Percentiles rank a stretch among this genome's conserved stretches.
These are phyloP conservation scores for Galaxea fascicularis DNA, from an alignment of 92 coral and sea anemone genomes.

Conservation along the genomic window DNA sequence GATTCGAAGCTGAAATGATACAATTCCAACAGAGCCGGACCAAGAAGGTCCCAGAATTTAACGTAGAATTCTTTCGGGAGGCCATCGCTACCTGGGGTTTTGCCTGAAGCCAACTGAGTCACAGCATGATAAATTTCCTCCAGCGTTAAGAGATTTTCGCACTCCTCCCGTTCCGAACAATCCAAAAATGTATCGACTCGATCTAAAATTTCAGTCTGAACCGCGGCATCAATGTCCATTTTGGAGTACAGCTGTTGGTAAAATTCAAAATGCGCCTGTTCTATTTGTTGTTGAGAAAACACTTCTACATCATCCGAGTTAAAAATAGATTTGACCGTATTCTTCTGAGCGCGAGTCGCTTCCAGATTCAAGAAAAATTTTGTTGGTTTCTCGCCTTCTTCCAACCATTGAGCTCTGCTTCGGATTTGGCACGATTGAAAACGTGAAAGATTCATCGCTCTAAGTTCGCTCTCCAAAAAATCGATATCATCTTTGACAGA, in stretches of 20 bases:
- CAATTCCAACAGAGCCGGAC: not conserved
- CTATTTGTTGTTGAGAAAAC: not conserved
- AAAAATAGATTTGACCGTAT: not conserved
- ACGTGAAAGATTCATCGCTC: not conserved
- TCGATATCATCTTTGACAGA: not conserved
- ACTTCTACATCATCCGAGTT: not conserved
- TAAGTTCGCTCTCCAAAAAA: not conserved
- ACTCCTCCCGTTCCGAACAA: too few species aligned
- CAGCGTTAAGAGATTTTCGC: not conserved
- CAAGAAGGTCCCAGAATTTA: conserved; percentile 1
- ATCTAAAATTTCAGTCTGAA: too few species aligned
- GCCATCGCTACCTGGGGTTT: not conserved
- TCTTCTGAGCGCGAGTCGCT: not conserved
- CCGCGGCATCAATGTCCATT: not conserved
- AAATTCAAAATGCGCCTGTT: conserved; percentile 3
- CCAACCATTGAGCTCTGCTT: conserved; percentile 37
- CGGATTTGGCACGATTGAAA: not conserved
- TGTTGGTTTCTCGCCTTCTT: conserved; percentile 27
- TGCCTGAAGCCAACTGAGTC: not conserved
- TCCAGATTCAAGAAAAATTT: conserved; percentile 18
- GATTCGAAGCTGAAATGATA: not conserved
- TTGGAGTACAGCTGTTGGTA: conserved; percentile 6
- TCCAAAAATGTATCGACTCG: too few species aligned
- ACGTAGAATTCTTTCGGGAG: not conserved
- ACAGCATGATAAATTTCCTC: not conserved